Percentiles rank a stretch among this genome's conserved stretches.
Evolutionary conservation across 1,140 invertebrate species (phyloP).

Genomic region (Sycophila sp.): DNA sequence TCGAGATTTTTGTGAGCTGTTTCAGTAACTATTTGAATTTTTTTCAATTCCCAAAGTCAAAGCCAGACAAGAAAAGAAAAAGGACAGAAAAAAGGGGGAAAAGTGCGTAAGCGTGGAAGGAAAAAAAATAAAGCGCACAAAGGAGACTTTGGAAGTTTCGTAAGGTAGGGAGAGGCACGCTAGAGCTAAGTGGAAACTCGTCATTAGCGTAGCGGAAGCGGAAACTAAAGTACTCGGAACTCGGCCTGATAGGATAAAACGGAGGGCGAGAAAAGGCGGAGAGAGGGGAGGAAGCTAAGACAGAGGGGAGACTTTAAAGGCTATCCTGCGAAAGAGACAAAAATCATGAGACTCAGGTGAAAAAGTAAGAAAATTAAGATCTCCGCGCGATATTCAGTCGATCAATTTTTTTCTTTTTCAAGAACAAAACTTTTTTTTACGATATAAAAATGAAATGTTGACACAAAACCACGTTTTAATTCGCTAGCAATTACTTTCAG

Average conservation of each 20-base stretch:
- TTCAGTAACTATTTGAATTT: too few relatives aligned
- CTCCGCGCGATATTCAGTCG: too few relatives aligned
- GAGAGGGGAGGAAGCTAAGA: neutral
- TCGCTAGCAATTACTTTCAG: too few relatives aligned
- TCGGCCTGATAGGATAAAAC: slow-evolving; percentile 44
- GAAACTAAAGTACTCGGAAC: slow-evolving; percentile 48
- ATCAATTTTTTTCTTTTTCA: too few relatives aligned
- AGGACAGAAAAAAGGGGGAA: neutral
- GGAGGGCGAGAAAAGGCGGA: neutral
- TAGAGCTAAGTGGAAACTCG: slow-evolving; percentile 48
- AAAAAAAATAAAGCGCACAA: neutral
- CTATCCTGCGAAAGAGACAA: too few relatives aligned
- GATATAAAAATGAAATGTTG: too few relatives aligned
- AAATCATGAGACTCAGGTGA: too few relatives aligned
- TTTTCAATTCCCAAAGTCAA: too few relatives aligned
- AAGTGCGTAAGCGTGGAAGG: neutral
- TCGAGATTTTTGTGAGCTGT: too few relatives aligned
- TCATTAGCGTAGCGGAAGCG: slow-evolving; percentile 51
- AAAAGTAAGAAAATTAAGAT: too few relatives aligned
- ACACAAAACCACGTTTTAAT: too few relatives aligned
- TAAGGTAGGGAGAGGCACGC: slow-evolving; percentile 10
- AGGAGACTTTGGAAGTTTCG: slow-evolving; percentile 27
- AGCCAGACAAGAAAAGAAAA: neutral
- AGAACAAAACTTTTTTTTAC: too few relatives aligned
- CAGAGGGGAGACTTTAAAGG: neutral